These are phyloP conservation scores for Gymnoscopelus braueri DNA, from an alignment of 2,797 vertebrate species.

Conservation along the genomic window DNA sequence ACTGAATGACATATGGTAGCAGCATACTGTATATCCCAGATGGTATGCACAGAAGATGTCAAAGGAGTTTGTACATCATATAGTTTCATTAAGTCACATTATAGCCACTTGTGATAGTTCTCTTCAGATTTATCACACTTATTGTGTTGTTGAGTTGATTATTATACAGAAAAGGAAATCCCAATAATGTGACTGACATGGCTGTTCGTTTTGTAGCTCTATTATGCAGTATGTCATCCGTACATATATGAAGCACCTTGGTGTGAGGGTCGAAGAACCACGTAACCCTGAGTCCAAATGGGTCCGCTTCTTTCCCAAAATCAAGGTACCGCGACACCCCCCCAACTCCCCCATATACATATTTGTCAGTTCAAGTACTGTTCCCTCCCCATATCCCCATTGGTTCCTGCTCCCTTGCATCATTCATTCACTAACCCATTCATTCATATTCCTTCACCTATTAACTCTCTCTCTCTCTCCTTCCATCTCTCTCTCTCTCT, in stretches of 20 bases:
- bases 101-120: constrained; percentile 33
- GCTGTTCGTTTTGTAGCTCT: constrained; percentile 75
- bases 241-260: constrained; percentile 95
- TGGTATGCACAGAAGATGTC: constrained; percentile 70
- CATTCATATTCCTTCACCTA: no score
- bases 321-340: constrained; percentile 82
- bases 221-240: constrained; percentile 92
- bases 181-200: not conserved
- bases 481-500: no score
- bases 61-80: constrained; percentile 65
- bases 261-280: constrained; percentile 92
- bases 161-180: constrained; percentile 8
- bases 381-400: not conserved
- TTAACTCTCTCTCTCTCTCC: no score
- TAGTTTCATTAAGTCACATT: constrained; percentile 58
- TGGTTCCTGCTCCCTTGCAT: no score
- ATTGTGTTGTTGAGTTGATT: constrained; percentile 21
- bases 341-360: not conserved
- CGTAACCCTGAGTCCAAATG: constrained; percentile 92
- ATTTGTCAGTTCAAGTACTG: no score
- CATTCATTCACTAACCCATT: no score
- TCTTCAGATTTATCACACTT: constrained; percentile 17
- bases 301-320: constrained; percentile 91
- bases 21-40: constrained; percentile 52
- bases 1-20: constrained; percentile 74